phyloP scores from a whole-genome alignment of 37 sponge, comb jelly and placozoan species.

The Theonella swinhoei region DNA sequence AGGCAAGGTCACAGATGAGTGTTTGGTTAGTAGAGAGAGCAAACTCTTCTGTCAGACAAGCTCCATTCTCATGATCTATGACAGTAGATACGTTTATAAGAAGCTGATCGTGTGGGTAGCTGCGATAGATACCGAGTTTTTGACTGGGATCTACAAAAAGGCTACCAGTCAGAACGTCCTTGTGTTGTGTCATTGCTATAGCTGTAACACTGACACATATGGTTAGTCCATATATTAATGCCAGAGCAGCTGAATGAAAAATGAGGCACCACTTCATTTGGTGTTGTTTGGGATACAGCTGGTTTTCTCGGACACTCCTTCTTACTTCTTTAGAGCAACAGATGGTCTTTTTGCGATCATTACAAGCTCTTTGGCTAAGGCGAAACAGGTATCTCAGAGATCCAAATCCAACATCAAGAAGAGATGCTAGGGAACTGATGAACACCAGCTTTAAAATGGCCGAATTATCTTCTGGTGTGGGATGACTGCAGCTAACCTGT shows the following conservation, averaged over 20 bases:
- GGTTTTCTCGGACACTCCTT: not conserved
- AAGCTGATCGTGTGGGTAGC: not conserved
- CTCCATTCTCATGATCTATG: not conserved
- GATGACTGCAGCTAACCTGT: not conserved
- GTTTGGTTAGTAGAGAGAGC: not conserved
- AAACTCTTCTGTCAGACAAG: not conserved
- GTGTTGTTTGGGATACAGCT: not conserved
- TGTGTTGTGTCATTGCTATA: not conserved
- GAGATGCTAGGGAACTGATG: not conserved
- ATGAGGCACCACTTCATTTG: not conserved
- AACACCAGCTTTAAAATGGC: not conserved
- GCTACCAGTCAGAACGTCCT: not conserved
- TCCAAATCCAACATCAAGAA: not conserved
- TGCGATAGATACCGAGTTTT: not conserved
- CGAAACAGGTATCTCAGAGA: not conserved
- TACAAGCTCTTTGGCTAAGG: not conserved
- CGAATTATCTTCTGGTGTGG: not conserved
- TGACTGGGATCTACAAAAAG: not conserved
- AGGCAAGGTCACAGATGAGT: not conserved
- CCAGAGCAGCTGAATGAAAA: not conserved
- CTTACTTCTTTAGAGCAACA: not conserved
- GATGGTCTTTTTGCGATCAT: not conserved
- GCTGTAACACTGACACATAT: not conserved
- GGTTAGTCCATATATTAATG: not conserved
- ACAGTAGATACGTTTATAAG: not conserved